Percentiles rank a stretch among this genome's conserved stretches.
Conservation (phyloP, 2,888 invertebrate genomes). For the Melanostoma mellinum region DNA sequence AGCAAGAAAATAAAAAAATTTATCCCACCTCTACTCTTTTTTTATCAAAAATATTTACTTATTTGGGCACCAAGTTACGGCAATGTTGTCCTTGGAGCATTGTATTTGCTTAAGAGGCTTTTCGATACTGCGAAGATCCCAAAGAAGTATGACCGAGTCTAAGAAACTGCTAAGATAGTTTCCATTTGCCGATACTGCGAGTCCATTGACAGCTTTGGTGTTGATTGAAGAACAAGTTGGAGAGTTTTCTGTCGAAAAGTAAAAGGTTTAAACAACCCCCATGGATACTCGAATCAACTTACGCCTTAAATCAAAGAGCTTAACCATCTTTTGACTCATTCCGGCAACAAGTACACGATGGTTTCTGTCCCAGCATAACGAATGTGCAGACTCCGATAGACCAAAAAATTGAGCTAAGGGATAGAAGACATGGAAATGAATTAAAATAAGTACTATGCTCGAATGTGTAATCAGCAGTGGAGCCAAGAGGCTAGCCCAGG, state of each 20-base stretch:
- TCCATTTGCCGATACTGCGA: slow-evolving; percentile 90
- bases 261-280: slow-evolving; percentile 1
- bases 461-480: no score
- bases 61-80: slow-evolving; percentile 94
- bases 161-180: slow-evolving; percentile 92
- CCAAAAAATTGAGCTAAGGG: slow-evolving; percentile 86
- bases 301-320: slow-evolving; percentile 95
- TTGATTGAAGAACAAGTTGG: slow-evolving; percentile 83
- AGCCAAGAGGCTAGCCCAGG: no score
- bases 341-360: slow-evolving; percentile 92
- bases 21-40: no score
- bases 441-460: no score
- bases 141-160: slow-evolving; percentile 91
- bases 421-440: neutral
- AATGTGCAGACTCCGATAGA: slow-evolving; percentile 91
- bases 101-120: slow-evolving; percentile 90
- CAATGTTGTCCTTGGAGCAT: slow-evolving; percentile 85
- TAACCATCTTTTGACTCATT: slow-evolving; percentile 93
- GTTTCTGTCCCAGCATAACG: slow-evolving; percentile 91
- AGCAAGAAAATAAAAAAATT: neutral
- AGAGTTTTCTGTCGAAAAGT: slow-evolving; percentile 84
- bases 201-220: slow-evolving; percentile 92
- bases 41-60: slow-evolving; percentile 81
- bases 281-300: slow-evolving; percentile 73
- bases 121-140: slow-evolving; percentile 94